phyloP scores from a whole-genome alignment of 2,113 vertebrate species.

The Falcunculus frontatus region DNA sequence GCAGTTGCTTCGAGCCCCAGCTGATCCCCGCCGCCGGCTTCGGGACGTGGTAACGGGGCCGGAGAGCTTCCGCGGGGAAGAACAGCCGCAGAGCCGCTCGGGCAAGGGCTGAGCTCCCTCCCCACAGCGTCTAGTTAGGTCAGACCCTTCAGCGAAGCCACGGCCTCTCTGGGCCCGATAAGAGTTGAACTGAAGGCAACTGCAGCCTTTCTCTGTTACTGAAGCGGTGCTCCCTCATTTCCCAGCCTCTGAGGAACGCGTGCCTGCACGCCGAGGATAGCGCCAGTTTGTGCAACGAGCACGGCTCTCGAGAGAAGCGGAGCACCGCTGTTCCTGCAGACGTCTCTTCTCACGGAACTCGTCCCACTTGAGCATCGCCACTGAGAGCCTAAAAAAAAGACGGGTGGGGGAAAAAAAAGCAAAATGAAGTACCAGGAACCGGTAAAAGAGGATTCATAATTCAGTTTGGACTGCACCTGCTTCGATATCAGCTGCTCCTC shows the following conservation, averaged over 20 bases:
- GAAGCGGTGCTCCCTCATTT: not conserved
- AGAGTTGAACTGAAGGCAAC: not conserved
- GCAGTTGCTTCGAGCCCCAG: not conserved
- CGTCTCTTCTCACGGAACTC: not conserved
- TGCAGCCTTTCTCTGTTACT: not conserved
- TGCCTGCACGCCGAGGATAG: not conserved
- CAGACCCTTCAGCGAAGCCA: not conserved
- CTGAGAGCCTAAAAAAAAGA: not conserved
- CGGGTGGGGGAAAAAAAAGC: not conserved
- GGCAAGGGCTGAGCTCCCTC: not conserved
- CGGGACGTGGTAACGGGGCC: accelerated
- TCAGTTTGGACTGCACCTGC: not conserved
- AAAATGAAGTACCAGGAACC: not conserved
- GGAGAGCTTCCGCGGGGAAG: not conserved
- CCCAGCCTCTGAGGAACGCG: no score
- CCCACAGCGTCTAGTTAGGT: no score
- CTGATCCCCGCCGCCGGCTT: not conserved
- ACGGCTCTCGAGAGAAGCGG: no score
- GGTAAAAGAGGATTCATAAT: not conserved
- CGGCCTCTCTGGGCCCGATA: not conserved
- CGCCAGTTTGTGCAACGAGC: no score
- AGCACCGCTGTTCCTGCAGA: no score
- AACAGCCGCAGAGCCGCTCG: accelerated
- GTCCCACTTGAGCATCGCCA: not conserved
- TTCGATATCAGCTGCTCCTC: not conserved